Evolutionary conservation across 2,797 vertebrate species (phyloP).

Genomic region (Epinephelus coioides): DNA sequence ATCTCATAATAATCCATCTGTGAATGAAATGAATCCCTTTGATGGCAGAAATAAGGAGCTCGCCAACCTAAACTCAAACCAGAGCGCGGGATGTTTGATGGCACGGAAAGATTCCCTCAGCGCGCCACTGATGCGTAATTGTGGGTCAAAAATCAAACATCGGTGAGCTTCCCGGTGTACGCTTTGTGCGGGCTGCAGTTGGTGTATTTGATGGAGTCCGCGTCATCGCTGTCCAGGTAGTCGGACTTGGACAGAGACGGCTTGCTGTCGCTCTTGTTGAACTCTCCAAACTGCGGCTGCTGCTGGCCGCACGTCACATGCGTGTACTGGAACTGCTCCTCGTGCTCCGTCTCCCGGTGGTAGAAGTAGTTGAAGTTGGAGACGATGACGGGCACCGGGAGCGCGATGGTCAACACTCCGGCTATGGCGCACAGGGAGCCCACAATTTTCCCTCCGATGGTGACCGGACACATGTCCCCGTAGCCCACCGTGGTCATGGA

Average conservation of each 20-base stretch:
- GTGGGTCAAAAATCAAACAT: conserved; percentile 85
- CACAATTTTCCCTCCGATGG: conserved; percentile 96
- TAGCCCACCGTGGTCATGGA: conserved; percentile 98
- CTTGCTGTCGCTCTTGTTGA: conserved; percentile 87
- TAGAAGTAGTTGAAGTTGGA: conserved; percentile 99
- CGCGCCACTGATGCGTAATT: conserved; percentile 34
- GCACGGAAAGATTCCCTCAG: conserved; percentile 51
- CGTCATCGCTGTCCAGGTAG: conserved; percentile 88
- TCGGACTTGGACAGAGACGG: conserved; percentile 90
- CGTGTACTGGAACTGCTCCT: conserved; percentile 94
- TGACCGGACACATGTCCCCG: conserved; percentile 96
- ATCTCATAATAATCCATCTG: conserved; percentile 38
- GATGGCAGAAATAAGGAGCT: conserved; percentile 58
- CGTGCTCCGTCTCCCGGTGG: conserved; percentile 94
- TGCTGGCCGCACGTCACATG: conserved; percentile 95
- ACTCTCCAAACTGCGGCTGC: conserved; percentile 86
- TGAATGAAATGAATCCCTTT: conserved; percentile 41
- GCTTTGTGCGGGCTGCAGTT: conserved; percentile 91
- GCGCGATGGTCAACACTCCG: conserved; percentile 93
- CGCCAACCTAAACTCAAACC: conserved; percentile 54
- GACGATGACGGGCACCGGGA: conserved; percentile 94
- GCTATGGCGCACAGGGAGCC: conserved; percentile 95
- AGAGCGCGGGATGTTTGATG: conserved; percentile 59
- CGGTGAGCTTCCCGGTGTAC: conserved; percentile 91
- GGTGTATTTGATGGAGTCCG: conserved; percentile 88